phyloP scores from a whole-genome alignment of 1,140 invertebrate genomes.

The Agrilus planipennis region DNA sequence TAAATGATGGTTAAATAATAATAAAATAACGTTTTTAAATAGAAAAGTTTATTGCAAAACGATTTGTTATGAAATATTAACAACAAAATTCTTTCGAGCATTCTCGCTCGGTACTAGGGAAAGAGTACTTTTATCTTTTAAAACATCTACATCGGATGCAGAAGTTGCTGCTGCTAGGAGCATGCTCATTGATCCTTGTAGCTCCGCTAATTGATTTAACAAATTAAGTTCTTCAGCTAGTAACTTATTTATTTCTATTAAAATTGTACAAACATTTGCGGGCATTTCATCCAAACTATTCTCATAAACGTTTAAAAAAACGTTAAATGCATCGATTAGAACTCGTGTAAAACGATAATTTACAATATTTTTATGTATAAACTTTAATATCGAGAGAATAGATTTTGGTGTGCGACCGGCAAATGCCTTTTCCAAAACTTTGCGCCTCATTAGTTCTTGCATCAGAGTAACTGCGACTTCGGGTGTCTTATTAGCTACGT shows the following conservation, averaged over 20 bases:
- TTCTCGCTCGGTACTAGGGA: constrained; percentile 42
- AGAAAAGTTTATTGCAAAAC: constrained; percentile 2
- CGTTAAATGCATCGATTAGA: constrained; percentile 58
- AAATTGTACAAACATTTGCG: constrained; percentile 43
- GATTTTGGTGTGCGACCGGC: constrained; percentile 53
- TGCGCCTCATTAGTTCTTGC: constrained; percentile 70
- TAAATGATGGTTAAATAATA: neutral
- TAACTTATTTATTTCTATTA: constrained; percentile 45
- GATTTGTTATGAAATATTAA: constrained; percentile 39
- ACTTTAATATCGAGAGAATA: constrained; percentile 55
- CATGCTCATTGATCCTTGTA: constrained; percentile 59
- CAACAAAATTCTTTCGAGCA: constrained; percentile 47
- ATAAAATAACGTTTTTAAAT: neutral
- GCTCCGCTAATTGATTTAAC: constrained; percentile 43
- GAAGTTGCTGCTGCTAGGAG: constrained; percentile 46
- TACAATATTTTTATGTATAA: constrained; percentile 64
- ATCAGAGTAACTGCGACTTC: constrained; percentile 67
- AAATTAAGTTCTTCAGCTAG: constrained; percentile 56
- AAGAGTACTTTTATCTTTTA: constrained; percentile 30
- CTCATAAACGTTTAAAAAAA: constrained; percentile 63
- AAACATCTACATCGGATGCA: constrained; percentile 22
- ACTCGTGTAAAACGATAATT: constrained; percentile 60
- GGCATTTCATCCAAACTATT: constrained; percentile 42
- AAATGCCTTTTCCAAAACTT: constrained; percentile 59
- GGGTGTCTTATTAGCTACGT: constrained; percentile 51